phyloP scores from a whole-genome alignment of 2,888 invertebrate genomes.

The Cheilosia pagana region DNA sequence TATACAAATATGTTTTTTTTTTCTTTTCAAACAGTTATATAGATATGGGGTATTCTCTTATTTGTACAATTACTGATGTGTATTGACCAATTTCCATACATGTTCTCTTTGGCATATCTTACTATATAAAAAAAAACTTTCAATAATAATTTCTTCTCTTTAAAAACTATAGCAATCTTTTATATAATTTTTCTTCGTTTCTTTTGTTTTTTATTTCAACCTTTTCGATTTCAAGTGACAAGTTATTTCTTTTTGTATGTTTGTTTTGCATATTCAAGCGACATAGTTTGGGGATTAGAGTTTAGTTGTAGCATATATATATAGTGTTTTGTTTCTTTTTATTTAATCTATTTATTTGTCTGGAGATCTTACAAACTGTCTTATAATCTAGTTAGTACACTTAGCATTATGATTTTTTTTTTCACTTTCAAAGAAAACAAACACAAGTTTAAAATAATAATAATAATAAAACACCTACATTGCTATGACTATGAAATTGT shows the following conservation, averaged over 20 bases:
- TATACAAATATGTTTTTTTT: conserved; percentile 48
- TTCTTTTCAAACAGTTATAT: conserved; percentile 34
- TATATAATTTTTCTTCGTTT: not conserved
- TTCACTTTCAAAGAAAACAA: conserved; percentile 46
- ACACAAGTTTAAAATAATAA: conserved; percentile 31
- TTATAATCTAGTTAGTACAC: conserved; percentile 47
- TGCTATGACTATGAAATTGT: conserved; percentile 63
- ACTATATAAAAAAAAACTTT: conserved; percentile 26
- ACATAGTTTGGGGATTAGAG: conserved; percentile 39
- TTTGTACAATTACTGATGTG: conserved; percentile 74
- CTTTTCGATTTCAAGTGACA: conserved; percentile 65
- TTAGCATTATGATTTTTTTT: conserved; percentile 16
- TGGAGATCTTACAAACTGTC: conserved; percentile 73
- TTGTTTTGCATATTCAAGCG: conserved; percentile 64
- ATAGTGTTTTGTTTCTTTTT: conserved; percentile 18
- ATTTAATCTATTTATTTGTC: conserved; percentile 72
- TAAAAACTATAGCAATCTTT: conserved; percentile 30
- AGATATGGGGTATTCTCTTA: conserved; percentile 72
- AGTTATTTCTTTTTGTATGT: conserved; percentile 39
- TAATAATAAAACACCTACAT: conserved; percentile 62
- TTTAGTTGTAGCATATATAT: conserved; percentile 21
- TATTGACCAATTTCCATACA: conserved; percentile 64
- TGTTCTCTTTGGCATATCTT: conserved; percentile 71
- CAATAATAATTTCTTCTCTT: conserved; percentile 9
- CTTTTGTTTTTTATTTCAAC: conserved; percentile 47